Base-by-base conservation (phyloP, 1,140 invertebrate species). In the Myzus persicae region DNA sequence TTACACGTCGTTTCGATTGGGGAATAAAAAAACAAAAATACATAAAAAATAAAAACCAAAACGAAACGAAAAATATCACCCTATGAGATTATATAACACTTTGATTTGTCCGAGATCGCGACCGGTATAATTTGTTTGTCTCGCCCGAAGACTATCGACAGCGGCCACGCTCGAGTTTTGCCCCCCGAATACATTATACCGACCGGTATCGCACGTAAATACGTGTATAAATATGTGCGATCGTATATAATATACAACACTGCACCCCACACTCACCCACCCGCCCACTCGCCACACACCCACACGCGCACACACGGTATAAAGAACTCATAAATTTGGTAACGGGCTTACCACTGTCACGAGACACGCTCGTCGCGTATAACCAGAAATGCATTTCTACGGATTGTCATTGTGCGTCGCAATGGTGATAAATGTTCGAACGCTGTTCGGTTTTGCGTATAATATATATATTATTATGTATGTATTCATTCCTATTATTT, bases 261-360 rank as follows among this genome's bases (percentile, higher is more conserved):
- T n/a, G n/a, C 31, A 76, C 59, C 31, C 59, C 36, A 40, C 38
- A 40, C 9, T 14, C 18, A 36, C 26, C 31, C 22, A 38, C 81
- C 38, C 82, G 42, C 82, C 20, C 2, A 26, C 22, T 31, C 31
- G 24, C 38, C 76, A 18, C 81, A 42, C 81, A 82, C 81, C 14
- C 6, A 24, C 82, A 84, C n/a, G 5, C n/a, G 5, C 14, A 18
- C 31, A 76, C 59, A 5, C 20, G 36, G 81, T 24, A 82, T 81
- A 82, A 36, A 82, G 38, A 31, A 76, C 91, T 82, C 91, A 82
- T 92, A 92, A 92, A 92, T 92, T 92, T 46, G 6, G 76, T 38
- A 46, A 84, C 91, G 44, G 76, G 44, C 91, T 92, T 92, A 92
- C 59, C 14, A 76, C 76, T 92, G 91, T 92, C 91, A 92, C 44